Evolutionary conservation across 2,797 vertebrate species (phyloP).

Genomic region (Kryptopterus vitreolus): DNA sequence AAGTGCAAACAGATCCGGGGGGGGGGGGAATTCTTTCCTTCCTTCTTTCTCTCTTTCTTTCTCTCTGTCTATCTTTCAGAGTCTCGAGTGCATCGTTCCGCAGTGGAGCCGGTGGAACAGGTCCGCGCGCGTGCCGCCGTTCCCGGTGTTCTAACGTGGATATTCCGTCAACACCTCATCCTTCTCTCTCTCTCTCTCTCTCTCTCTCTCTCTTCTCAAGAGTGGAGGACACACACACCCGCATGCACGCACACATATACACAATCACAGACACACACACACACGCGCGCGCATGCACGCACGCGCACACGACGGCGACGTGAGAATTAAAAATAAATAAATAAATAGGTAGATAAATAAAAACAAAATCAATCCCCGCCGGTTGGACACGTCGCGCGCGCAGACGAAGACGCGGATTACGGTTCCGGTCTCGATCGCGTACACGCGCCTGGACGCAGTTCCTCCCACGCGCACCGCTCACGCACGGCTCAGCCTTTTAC

Average conservation of each 20-base stretch:
- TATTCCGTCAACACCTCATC: slow-evolving; percentile 45
- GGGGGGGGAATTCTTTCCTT: not conserved
- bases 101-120: slow-evolving; percentile 75
- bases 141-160: slow-evolving; percentile 45
- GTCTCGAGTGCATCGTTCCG: slow-evolving; percentile 70
- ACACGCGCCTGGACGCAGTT: slow-evolving; percentile 13
- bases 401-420: not conserved
- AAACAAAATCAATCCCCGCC: not conserved
- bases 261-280: not conserved
- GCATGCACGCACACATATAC: not conserved
- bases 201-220: not conserved
- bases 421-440: slow-evolving; percentile 18
- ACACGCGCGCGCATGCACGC: not conserved
- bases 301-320: not conserved
- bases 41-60: not conserved
- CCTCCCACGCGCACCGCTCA: slow-evolving; percentile 29
- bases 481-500: not conserved
- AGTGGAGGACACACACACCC: slow-evolving; percentile 3
- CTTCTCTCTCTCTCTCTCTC: not conserved
- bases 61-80: not conserved
- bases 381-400: not conserved
- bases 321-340: not conserved
- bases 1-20: not conserved
- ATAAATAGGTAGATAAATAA: too few relatives aligned
- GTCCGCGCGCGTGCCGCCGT: slow-evolving; percentile 61